A percentile compares a stretch with the other conserved stretches of the same genome.
These are phyloP conservation scores for Harpalus rufipes DNA, from an alignment of 2,888 invertebrate genomes.

Conservation along the genomic window DNA sequence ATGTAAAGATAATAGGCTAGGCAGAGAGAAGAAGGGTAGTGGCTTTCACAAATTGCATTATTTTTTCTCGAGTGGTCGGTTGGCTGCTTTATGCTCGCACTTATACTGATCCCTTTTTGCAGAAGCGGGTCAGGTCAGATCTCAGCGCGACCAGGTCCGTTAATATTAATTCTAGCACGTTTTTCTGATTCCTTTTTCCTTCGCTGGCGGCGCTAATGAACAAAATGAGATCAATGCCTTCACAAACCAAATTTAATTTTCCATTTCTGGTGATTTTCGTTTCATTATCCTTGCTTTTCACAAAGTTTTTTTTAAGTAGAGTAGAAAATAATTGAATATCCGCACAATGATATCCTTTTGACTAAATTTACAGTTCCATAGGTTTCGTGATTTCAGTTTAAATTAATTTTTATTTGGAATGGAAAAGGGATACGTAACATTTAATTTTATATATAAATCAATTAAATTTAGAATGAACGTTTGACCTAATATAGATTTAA, in stretches of 20 bases:
- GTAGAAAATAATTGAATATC: constrained; percentile 31
- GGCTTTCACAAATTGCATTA: constrained; percentile 33
- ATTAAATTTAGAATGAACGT: too few relatives aligned
- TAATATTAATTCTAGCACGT: constrained; percentile 42
- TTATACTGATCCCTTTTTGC: constrained; percentile 30
- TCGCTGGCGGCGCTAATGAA: constrained; percentile 30
- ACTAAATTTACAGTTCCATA: background rate
- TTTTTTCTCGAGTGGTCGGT: constrained; percentile 20
- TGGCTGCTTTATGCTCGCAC: constrained; percentile 31
- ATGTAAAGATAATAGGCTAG: constrained; percentile 17
- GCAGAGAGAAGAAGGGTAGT: background rate
- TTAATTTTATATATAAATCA: too few relatives aligned
- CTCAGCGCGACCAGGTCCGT: constrained; percentile 19
- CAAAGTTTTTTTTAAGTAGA: constrained; percentile 5
- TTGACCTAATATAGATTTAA: too few relatives aligned
- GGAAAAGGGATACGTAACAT: too few relatives aligned
- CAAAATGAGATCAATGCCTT: constrained; percentile 39
- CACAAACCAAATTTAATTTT: constrained; percentile 39
- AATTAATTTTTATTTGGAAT: too few relatives aligned
- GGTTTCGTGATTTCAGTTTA: too few relatives aligned
- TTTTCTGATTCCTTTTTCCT: constrained; percentile 42
- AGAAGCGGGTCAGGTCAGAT: constrained; percentile 15
- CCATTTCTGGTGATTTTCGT: constrained; percentile 19
- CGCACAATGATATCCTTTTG: background rate
- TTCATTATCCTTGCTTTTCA: constrained; percentile 24